Base-by-base conservation (phyloP, 2,888 invertebrate genomes). In the Linnaemya tessellans region DNA sequence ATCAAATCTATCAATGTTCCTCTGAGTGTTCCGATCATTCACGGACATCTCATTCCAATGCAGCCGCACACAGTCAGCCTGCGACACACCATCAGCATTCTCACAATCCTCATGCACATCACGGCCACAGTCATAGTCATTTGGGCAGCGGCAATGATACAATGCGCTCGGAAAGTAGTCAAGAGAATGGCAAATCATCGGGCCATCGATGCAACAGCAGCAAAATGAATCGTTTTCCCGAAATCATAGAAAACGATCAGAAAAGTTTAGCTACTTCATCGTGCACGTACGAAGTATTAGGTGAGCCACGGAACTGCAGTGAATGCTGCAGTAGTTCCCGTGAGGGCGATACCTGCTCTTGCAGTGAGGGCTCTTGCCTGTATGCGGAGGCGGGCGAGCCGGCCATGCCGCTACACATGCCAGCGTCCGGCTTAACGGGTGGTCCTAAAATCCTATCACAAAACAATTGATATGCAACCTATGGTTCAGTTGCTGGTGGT, bases 301-400 rank as follows among this genome's bases (percentile, higher is more conserved):
- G 84, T 20, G 89, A 90, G 70, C 89, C 89, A 43, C 87, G 89
- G 35, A 92, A 92, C 79, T 93, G 93, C 88, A 92, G 91, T 79
- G 94, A 94, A 87, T 94, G 93, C 71, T 93, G 92, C 86, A 91
- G 90, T 92, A 94, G 90, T 92, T 94, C 92, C 87, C 93, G 90
- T 89, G 93, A 93, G 68, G 93, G 93, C 60, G 94, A 95, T 88
- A 94, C 94, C 71, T 95, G 94, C 90, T 95, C 94, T 41, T 95
- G 95, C 91, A 94, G 94, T 89, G 95, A 95, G 88, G 94, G 94
- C 20, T 94, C 94, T 64, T 94, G 94, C 88, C 91, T 94, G 77
- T 95, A 95, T 88, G 94, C 94, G 1, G 95, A 95, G 90, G 94
- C 94, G 35, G 94, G 93, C 51, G 93, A 92, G 60, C 93, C 92